Base-by-base conservation (phyloP, 1,140 invertebrate genomes). In the Bombus polaris region DNA sequence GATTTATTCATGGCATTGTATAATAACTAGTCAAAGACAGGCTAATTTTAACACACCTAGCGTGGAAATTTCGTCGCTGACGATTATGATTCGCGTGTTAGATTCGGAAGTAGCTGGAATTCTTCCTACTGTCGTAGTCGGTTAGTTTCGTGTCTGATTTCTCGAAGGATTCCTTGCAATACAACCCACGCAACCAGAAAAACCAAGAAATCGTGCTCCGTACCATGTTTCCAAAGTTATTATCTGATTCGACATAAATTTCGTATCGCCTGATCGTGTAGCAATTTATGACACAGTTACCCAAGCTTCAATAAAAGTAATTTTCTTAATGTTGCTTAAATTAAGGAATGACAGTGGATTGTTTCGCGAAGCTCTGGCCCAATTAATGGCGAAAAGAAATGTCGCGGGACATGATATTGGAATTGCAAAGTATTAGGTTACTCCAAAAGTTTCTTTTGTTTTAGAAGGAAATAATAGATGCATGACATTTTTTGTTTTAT, bases 171-270 rank as follows among this genome's bases (percentile, higher is more conserved):
- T 10, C 1, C 28, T n/a, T 3, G 25, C 37, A n/a, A 39, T 66
- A 1, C n/a, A 44, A 65, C 9, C 18, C 42, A 77, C 9, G 18
- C 18, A 22, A 37, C 28, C 9, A 39, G 3, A 13, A 22, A n/a
- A 18, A n/a, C 28, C 4, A 65, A 37, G 32, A 35, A 44, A n/a
- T 57, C 15, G n/a, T 32, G 28, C 10, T 12, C 28, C 25, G 39
- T 39, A 22, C 9, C 4, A 35, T n/a, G 25, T 66, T 78, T 18
- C 10, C n/a, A 44, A 32, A 42, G 25, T 22, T 66, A 28, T 42
- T 66, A 78, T 42, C 57, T 32, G 9, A 39, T 25, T 66, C 28
- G 42, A 22, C 62, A 28, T 39, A 35, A 79, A 80, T 87, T n/a
- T 42, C 42, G 28, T 42, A 32, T 32, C 37, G 18, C 2, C 22